Evolutionary conservation across 2,888 invertebrate genomes (phyloP).

Genomic region (Emmelina monodactyla): DNA sequence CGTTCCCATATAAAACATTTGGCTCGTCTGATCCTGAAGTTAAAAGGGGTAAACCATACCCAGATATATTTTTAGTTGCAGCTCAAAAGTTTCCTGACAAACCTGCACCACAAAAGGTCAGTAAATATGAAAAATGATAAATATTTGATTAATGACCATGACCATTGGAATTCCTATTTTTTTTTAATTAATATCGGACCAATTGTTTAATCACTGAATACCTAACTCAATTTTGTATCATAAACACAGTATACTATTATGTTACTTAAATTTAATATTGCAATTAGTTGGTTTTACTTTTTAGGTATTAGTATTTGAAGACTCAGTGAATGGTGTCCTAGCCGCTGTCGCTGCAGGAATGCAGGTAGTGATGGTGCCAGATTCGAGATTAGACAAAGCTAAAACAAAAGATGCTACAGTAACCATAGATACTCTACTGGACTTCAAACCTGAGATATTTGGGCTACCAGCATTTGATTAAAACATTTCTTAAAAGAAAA

Average conservation of each 20-base stretch:
- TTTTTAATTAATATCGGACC: too few relatives aligned
- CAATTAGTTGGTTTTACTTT: constrained; percentile 11
- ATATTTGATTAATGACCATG: too few relatives aligned
- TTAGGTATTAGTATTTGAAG: constrained; percentile 88
- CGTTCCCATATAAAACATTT: constrained; percentile 78
- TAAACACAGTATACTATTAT: too few relatives aligned
- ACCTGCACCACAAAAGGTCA: constrained; percentile 66
- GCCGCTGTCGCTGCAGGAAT: constrained; percentile 83
- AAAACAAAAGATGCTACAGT: constrained; percentile 66
- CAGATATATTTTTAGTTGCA: constrained; percentile 85
- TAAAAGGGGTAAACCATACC: constrained; percentile 84
- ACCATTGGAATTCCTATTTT: too few relatives aligned
- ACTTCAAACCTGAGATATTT: constrained; percentile 84
- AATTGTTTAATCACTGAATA: too few relatives aligned
- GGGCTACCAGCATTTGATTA: constrained; percentile 78
- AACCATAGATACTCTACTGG: constrained; percentile 74
- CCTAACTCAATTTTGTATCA: too few relatives aligned
- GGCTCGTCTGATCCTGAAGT: constrained; percentile 87
- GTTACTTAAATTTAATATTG: too few relatives aligned
- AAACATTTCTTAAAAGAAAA: too few relatives aligned
- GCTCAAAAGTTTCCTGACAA: constrained; percentile 74
- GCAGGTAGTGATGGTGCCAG: constrained; percentile 87
- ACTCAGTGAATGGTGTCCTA: constrained; percentile 86
- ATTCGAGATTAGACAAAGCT: constrained; percentile 39
- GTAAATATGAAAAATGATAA: too few relatives aligned